Evolutionary conservation across 2,113 vertebrate genomes (phyloP), one percentile per base, ranked within the genome.

Genomic region (Zeus faber): DNA sequence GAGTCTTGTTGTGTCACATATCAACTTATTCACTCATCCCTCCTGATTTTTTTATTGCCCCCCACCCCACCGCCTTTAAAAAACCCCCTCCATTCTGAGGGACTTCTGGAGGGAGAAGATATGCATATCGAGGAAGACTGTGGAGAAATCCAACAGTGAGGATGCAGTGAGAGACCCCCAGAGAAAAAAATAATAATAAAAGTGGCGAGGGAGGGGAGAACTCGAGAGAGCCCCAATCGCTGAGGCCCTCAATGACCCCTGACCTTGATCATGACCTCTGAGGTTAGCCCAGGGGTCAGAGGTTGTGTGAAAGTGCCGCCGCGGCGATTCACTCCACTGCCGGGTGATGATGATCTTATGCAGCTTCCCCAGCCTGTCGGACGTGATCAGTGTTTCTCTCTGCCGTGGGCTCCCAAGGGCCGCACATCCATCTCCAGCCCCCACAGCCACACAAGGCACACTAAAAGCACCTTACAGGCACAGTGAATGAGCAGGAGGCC

Each of bases 251-350:
- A 5, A 62, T 74, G 80, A 86, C 85, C 86, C 81, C 66, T 83
- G 85, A 88, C 83, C 81, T 85, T 85, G 79, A 78, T 83, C 76
- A 59, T 88, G 85, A 87, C 81, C 82, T 77, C 21, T 7, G 76
- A 81, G 70, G 67, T 77, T 73, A 72, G 53, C 63, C 58, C 27
- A 11, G 57, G 59, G 86, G 84, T 86, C 75, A 85, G 70, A 86
- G 88, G 88, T 85, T 86, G 86, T 88, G 88, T 88, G 88, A 88
- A 89, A 81, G 75, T 83, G 80, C 76, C 77, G 72, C 62, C 9
- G 70, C 67, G 53, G 74, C 78, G 62, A 79, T 88, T 88, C 82
- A 82, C 85, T 86, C 51, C 85, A 71, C 70, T 75, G 66, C 69
- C 70, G 80, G 85, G 67, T 73, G 81, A 82, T 79, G 81, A 82